These are phyloP conservation scores for Anticlea derivata DNA, from an alignment of 2,888 invertebrate genomes.

Conservation along the genomic window DNA sequence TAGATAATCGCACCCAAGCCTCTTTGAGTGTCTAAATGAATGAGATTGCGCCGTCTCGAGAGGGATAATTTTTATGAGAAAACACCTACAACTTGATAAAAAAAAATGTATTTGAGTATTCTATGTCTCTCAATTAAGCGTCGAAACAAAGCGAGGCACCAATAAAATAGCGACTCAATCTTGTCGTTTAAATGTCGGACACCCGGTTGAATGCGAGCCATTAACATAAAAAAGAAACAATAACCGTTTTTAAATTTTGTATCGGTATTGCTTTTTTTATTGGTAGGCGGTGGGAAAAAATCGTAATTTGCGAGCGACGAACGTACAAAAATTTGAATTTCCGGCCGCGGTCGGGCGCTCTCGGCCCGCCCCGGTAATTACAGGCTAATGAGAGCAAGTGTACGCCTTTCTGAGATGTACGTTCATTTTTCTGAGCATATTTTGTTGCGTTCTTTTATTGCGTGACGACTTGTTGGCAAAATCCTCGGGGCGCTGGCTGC, in stretches of 20 bases:
- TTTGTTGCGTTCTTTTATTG: slow-evolving; percentile 64
- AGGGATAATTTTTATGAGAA: slow-evolving; percentile 73
- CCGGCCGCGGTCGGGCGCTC: slow-evolving; percentile 55
- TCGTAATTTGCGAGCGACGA: slow-evolving; percentile 71
- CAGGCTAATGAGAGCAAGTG: slow-evolving; percentile 76
- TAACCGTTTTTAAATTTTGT: slow-evolving; percentile 80
- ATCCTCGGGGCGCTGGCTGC: slow-evolving; percentile 48
- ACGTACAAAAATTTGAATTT: slow-evolving; percentile 79
- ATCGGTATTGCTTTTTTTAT: slow-evolving; percentile 73
- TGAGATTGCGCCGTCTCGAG: slow-evolving; percentile 65
- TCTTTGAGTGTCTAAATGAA: slow-evolving; percentile 73
- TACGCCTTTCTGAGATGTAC: slow-evolving; percentile 49
- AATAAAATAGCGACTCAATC: slow-evolving; percentile 72
- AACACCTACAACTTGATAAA: slow-evolving; percentile 56
- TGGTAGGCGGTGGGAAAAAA: slow-evolving; percentile 58
- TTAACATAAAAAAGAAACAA: slow-evolving; percentile 82
- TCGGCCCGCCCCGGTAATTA: slow-evolving; percentile 65
- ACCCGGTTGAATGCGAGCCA: slow-evolving; percentile 75
- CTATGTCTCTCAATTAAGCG: slow-evolving; percentile 40
- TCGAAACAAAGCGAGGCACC: slow-evolving; percentile 66
- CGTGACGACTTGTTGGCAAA: slow-evolving; percentile 59
- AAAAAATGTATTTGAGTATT: slow-evolving; percentile 54
- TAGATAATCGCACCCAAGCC: slow-evolving; percentile 72
- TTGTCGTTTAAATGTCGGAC: slow-evolving; percentile 72
- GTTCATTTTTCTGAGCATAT: slow-evolving; percentile 56